Evolutionary conservation across 2,113 vertebrate genomes (phyloP), one percentile per base, ranked within the genome.

Genomic region (Carlito syrichta): DNA sequence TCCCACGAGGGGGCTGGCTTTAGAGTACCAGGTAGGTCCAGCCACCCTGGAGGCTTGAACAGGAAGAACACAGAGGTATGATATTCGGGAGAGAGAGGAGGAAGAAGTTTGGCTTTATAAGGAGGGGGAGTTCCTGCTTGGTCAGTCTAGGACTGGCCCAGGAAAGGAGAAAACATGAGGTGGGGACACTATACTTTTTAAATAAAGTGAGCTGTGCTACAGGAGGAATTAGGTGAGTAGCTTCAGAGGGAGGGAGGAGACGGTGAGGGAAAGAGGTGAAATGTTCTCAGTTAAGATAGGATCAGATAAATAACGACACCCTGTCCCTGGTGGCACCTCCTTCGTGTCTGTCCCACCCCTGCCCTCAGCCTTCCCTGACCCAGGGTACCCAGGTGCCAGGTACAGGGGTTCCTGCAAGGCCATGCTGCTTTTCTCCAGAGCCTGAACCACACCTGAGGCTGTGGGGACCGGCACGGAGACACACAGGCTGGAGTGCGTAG

Each of bases 141-240:
- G 8, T 58, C 71, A 56, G 71, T 85, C 63, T 27, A 78, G 22
- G 19, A 60, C 52, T 91, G 54, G 66, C 78, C 89, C 1, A 20
- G 83, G 83, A 19, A 82, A 79, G 78, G 82, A 84, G 62, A 27
- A 87, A 52, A 84, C 9, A 0, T 27, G 27, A 69, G 58, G 85
- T 30, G 69, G 6, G 45, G 38, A 68, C 2, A 12, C 12, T 63
- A 66, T 91, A 20, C 82, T 43, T 56, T 62, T 66, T 83, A 95
- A 84, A 95, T 97, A 94, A 96, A 97, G 97, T 94, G 96, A 95
- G 79, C 45, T 81, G 97, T 95, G 97, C 79, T n/a, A n/a, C 2
- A 74, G 77, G 88, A 52, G 86, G 48, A 73, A 10, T 60, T 52
- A 4, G 38, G 54, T 3, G 50, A 77, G 45, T 56, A 8, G n/a